Base-by-base conservation (phyloP, 2,888 invertebrate species). In the Anorthoa munda region DNA sequence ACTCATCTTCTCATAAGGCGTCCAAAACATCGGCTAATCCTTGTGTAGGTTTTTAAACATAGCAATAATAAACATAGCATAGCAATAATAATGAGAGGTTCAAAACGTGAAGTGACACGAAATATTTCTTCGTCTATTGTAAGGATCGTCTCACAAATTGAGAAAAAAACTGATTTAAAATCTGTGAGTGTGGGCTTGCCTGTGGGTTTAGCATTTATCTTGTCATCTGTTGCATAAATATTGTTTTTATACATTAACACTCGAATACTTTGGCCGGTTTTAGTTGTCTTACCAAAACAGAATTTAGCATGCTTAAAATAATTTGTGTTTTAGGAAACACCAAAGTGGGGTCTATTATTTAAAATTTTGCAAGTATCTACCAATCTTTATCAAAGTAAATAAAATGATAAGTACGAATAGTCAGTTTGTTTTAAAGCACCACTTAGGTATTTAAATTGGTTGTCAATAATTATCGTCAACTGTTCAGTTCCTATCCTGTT, bases 121-220 rank as follows among this genome's bases (percentile, higher is more conserved):
- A 60, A 45, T 39, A 39, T 39, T 46, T 15, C 72, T 78, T 82
- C 31, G 51, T 72, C 59, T 31, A 50, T 65, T 72, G 64, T 68
- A 53, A 64, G 55, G 66, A 79, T 55, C 48, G 51, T 18, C 60
- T 51, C 50, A 18, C 5, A 80, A 66, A 71, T 60, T 53, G 58
- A 59, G 13, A 66, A 75, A 81, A 83, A 82, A 83, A 76, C 76
- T 74, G 66, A 73, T 79, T 73, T 69, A 59, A 53, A 66, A 56
- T 72, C 18, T 46, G 12, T 9, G 46, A 59, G 82, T 81, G 82
- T 82, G 82, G 82, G 82, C 31, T 83, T 45, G 23, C 51, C 18
- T 12, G 81, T 82, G 82, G 84, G 81, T 13, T 77, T 56, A 66
- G 51, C 50, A 63, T 84, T 55, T n/a, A 39, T 73, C 67, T 72